Evolutionary conservation across 1,140 invertebrate genomes (phyloP).

Genomic region (Lucilia sericata): DNA sequence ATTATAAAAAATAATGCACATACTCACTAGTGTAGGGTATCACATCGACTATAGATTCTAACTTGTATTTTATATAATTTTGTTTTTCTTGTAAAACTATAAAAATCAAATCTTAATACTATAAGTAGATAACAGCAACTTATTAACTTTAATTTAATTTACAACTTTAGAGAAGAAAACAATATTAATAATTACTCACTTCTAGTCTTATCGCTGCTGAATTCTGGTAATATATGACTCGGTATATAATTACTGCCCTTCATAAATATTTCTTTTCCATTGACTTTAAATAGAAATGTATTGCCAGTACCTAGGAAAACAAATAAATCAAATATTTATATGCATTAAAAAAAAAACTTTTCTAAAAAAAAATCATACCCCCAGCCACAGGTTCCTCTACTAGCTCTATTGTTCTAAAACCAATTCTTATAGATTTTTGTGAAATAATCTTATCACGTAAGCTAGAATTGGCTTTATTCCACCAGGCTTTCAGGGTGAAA

Average conservation of each 20-base stretch:
- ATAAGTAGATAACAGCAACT: neutral
- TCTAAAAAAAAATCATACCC: slow-evolving; percentile 57
- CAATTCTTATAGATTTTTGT: slow-evolving; percentile 74
- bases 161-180: neutral
- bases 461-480: slow-evolving; percentile 54
- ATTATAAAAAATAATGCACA: too few species aligned
- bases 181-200: slow-evolving; percentile 51
- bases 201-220: slow-evolving; percentile 68
- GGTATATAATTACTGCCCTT: slow-evolving; percentile 99
- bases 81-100: neutral
- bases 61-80: too few species aligned
- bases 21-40: too few species aligned
- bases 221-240: slow-evolving; percentile 86
- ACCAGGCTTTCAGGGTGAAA: slow-evolving; percentile 68
- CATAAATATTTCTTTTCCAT: slow-evolving; percentile 89
- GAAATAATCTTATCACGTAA: slow-evolving; percentile 54
- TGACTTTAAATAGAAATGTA: slow-evolving; percentile 91
- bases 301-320: slow-evolving; percentile 71
- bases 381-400: slow-evolving; percentile 74
- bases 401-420: slow-evolving; percentile 89
- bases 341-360: neutral
- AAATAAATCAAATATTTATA: slow-evolving; percentile 26
- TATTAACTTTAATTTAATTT: neutral
- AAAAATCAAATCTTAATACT: neutral
- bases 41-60: too few species aligned